These are phyloP conservation scores for Pipistrellus pipistrellus DNA, from an alignment of 2,797 vertebrate species.

Conservation along the genomic window DNA sequence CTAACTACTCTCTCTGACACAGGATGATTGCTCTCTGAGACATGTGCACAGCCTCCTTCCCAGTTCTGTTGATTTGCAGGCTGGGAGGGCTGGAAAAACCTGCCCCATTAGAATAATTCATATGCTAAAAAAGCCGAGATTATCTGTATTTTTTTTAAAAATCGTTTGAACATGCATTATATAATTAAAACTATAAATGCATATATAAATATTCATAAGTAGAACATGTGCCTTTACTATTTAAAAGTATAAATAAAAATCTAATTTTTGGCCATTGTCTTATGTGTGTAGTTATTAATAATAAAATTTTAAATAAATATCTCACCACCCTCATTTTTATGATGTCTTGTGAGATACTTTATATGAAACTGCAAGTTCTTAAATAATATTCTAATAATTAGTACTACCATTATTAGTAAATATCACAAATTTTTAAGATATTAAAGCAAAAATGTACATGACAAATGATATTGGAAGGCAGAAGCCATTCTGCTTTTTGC, in stretches of 20 bases:
- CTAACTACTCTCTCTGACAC: not conserved
- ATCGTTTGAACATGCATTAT: not conserved
- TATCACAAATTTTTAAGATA: not conserved
- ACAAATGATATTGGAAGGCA: not conserved
- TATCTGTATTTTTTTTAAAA: not conserved
- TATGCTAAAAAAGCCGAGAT: not conserved
- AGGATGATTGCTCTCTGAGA: not conserved
- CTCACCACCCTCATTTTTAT: not conserved
- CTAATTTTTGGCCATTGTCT: not conserved
- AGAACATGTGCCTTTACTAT: not conserved
- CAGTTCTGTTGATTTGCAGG: not conserved
- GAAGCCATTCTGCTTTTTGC: not conserved
- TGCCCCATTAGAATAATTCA: not conserved
- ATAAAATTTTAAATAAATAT: constrained; percentile 25
- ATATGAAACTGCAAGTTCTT: constrained; percentile 16
- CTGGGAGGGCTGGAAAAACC: not conserved
- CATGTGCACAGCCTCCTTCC: not conserved
- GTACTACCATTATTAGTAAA: not conserved
- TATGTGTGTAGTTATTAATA: not conserved
- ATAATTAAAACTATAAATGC: not conserved
- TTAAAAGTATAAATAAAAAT: not conserved
- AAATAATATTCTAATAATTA: constrained; percentile 3
- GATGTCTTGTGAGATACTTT: not conserved
- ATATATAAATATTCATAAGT: constrained; percentile 21
- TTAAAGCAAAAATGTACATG: not conserved